Percentiles rank a stretch among this genome's conserved stretches.
Evolutionary conservation across 2,113 vertebrate species (phyloP).

Genomic region (Scytalopus superciliaris): DNA sequence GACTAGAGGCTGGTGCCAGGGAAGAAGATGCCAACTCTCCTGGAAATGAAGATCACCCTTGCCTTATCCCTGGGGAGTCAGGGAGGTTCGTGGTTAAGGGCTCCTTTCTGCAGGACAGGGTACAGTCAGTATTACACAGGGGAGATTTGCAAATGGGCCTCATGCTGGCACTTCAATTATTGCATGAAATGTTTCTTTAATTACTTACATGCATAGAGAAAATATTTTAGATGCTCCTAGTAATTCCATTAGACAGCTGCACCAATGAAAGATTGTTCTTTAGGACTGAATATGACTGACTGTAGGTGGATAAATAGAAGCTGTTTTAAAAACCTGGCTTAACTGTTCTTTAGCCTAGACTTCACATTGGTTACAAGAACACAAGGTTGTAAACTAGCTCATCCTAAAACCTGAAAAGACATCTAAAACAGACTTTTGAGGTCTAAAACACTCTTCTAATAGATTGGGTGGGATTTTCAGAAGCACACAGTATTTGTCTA

Average conservation of each 20-base stretch:
- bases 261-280: background rate
- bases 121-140: background rate
- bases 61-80: background rate
- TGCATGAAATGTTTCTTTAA: slow-evolving; percentile 41
- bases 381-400: background rate
- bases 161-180: background rate
- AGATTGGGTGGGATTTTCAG: slow-evolving; percentile 18
- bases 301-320: background rate
- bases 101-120: background rate
- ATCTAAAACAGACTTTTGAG: slow-evolving; percentile 1
- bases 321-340: background rate
- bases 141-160: background rate
- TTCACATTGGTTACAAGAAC: background rate
- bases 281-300: background rate
- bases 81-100: background rate
- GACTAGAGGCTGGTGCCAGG: background rate
- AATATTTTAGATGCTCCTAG: background rate
- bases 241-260: background rate
- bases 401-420: slow-evolving; percentile 15
- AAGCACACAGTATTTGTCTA: background rate
- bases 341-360: slow-evolving; percentile 8
- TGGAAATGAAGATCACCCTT: background rate
- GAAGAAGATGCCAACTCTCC: background rate
- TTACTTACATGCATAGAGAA: slow-evolving; percentile 29
- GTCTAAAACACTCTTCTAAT: slow-evolving; percentile 18